Evolutionary conservation across 2,797 vertebrate species (phyloP).

Genomic region (Sebastes paucispinis): DNA sequence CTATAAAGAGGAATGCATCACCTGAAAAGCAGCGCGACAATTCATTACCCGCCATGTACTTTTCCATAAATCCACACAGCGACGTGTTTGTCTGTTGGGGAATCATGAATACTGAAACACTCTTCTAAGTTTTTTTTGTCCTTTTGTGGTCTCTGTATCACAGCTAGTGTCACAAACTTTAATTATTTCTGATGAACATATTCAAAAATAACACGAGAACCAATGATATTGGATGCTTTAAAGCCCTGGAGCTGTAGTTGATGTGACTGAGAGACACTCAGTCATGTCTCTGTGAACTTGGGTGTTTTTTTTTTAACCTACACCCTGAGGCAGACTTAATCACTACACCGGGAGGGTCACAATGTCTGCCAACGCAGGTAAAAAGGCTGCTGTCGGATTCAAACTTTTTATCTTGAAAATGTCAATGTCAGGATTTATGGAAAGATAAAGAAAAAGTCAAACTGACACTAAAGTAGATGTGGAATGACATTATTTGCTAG

Average conservation of each 20-base stretch:
- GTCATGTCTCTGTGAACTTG: slow-evolving; percentile 3
- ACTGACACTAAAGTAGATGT: background rate
- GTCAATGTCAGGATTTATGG: background rate
- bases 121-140: background rate
- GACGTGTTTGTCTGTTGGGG: slow-evolving; percentile 56
- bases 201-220: slow-evolving; percentile 2
- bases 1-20: slow-evolving; percentile 78
- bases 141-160: background rate
- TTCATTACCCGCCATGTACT: slow-evolving; percentile 75
- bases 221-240: background rate
- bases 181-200: background rate
- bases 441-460: background rate
- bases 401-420: slow-evolving; percentile 14
- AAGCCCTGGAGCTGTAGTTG: background rate
- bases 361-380: background rate
- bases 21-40: slow-evolving; percentile 79
- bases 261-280: background rate
- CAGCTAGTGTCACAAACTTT: background rate
- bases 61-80: slow-evolving; percentile 79
- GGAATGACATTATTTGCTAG: background rate
- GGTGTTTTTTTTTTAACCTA: background rate
- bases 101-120: slow-evolving; percentile 1
- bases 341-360: slow-evolving; percentile 12
- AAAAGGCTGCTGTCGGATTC: background rate
- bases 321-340: background rate